Conservation (phyloP, 2,888 invertebrate genomes). For the Nematopogon swammerdamellus region DNA sequence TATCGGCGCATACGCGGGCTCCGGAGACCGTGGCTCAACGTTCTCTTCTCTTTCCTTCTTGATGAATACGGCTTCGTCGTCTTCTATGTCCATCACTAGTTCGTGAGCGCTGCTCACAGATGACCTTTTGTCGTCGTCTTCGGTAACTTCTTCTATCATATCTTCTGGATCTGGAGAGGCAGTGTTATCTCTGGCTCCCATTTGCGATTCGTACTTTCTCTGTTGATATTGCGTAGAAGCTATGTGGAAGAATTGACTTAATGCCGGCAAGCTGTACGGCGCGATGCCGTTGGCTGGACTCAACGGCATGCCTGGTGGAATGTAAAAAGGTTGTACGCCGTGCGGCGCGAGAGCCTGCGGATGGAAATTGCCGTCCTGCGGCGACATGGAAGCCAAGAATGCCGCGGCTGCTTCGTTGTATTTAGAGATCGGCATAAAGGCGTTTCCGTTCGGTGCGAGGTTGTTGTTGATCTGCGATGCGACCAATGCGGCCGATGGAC, state of each 20-base stretch:
- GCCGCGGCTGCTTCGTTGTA: constrained; percentile 64
- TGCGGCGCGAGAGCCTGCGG: constrained; percentile 48
- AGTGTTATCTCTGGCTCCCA: constrained; percentile 16
- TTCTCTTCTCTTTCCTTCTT: constrained; percentile 42
- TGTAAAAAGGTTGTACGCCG: constrained; percentile 61
- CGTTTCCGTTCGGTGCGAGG: constrained; percentile 45
- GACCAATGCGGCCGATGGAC: constrained; percentile 36
- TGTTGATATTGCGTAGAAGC: constrained; percentile 48
- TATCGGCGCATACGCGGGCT: constrained; percentile 6
- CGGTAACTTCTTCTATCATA: constrained; percentile 58
- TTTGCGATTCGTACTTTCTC: constrained; percentile 30
- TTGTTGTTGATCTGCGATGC: constrained; percentile 53
- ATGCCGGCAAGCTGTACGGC: constrained; percentile 54
- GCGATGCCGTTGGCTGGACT: constrained; percentile 41
- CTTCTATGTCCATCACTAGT: constrained; percentile 68
- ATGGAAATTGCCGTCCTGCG: constrained; percentile 43
- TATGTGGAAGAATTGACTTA: constrained; percentile 65
- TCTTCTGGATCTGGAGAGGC: constrained; percentile 54
- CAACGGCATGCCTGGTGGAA: constrained; percentile 55
- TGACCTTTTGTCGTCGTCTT: constrained; percentile 53
- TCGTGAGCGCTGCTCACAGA: constrained; percentile 54
- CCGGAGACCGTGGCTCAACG: constrained; percentile 10
- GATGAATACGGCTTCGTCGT: constrained; percentile 45
- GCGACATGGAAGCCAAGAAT: constrained; percentile 49
- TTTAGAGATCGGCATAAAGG: constrained; percentile 76